Evolutionary conservation across 2,888 invertebrate species (phyloP), one percentile per base, ranked within the genome.

Genomic region (Drosophila diplacantha): DNA sequence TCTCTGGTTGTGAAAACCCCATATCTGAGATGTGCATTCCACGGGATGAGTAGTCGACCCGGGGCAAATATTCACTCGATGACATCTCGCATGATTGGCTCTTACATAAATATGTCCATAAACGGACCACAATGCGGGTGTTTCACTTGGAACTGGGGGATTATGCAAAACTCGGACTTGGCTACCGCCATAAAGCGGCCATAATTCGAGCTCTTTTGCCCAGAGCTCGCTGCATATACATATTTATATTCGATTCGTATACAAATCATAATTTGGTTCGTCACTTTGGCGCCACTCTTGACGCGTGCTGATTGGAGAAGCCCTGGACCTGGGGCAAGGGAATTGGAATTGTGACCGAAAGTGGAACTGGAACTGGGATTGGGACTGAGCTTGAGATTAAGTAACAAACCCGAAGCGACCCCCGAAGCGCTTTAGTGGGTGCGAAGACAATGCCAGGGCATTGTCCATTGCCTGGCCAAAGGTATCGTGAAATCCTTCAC

Each of bases 71-170:
- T 47, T 39, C 38, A 41, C 7, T 55, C 49, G 69, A 63, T 73
- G 74, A 75, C 67, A 59, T 37, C 63, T 61, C 60, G 50, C 44
- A 46, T 69, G 62, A 57, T 74, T 57, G 54, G 50, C 43, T 53
- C 55, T 73, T 51, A 62, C 41, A 56, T 68, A 68, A 68, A 62
- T 51, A 38, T 69, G 54, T 54, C 73, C 68, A 75, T 71, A 79
- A 79, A 64, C 50, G 63, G 72, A 18, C 47, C 39, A 80, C 74
- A 82, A 77, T 82, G 77, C 83, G 77, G 83, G 77, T 74, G 77
- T 82, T 47, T 80, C 53, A 34, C 53, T 58, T 29, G 47, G 39
- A 41, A 55, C 16, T 5, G 22, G 61, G 31, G 56, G 81, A 68
- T 77, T 80, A 82, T 77, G 81, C 83, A 77, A 80, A 68, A 38